Conservation (phyloP, 2,888 invertebrate genomes). For the Drosophila rubida region DNA sequence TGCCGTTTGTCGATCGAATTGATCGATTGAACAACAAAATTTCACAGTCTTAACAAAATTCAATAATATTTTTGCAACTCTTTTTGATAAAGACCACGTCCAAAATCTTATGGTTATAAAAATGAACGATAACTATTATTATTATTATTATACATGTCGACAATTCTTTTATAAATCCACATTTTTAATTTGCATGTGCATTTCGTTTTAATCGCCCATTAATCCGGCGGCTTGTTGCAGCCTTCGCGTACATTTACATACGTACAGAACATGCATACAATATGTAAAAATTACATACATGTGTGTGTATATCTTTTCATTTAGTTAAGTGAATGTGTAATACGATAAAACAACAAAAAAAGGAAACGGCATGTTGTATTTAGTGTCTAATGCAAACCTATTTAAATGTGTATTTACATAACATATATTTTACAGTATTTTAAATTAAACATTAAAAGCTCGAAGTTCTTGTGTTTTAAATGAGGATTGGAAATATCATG, state of each 20-base stretch:
- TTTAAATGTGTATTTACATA: slow-evolving; percentile 72
- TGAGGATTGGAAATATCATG: neutral
- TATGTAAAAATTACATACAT: slow-evolving; percentile 11
- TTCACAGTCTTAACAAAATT: slow-evolving; percentile 52
- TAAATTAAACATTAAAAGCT: slow-evolving; percentile 69
- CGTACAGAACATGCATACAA: slow-evolving; percentile 12
- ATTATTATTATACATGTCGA: slow-evolving; percentile 47
- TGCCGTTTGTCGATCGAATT: slow-evolving; percentile 35
- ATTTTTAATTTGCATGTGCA: slow-evolving; percentile 30
- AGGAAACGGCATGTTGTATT: slow-evolving; percentile 68
- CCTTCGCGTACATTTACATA: slow-evolving; percentile 22
- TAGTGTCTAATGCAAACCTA: slow-evolving; percentile 68
- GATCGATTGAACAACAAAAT: slow-evolving; percentile 45
- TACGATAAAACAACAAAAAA: slow-evolving; percentile 48
- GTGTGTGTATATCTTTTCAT: slow-evolving; percentile 40
- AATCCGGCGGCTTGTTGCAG: slow-evolving; percentile 14
- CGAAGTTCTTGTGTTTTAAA: slow-evolving; percentile 13
- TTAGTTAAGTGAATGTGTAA: slow-evolving; percentile 63
- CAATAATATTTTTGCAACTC: slow-evolving; percentile 54
- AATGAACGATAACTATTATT: slow-evolving; percentile 11
- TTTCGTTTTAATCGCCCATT: slow-evolving; percentile 29
- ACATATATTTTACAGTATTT: slow-evolving; percentile 76
- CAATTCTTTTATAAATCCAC: slow-evolving; percentile 14
- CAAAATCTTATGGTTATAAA: slow-evolving; percentile 48
- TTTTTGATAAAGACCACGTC: slow-evolving; percentile 62